These are phyloP conservation scores for Piaya cayana DNA, from an alignment of 2,113 vertebrate species.

Conservation along the genomic window DNA sequence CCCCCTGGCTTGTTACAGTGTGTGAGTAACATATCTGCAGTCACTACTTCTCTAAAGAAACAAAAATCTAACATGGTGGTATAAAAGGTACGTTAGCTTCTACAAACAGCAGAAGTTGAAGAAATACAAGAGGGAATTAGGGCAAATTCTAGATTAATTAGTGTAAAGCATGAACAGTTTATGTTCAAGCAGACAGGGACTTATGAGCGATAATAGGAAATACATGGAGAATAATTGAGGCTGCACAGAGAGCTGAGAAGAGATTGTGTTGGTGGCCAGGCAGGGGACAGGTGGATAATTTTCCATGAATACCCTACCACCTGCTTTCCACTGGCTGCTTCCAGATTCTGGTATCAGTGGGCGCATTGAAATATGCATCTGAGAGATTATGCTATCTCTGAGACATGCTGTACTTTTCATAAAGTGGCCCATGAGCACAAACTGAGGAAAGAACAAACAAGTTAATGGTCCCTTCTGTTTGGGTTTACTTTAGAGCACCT, in stretches of 20 bases:
- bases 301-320: neutral
- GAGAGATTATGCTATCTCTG: neutral
- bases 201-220: neutral
- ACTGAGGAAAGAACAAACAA: neutral
- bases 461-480: neutral
- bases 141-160: neutral
- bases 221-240: neutral
- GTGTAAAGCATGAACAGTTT: neutral
- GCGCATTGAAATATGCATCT: neutral
- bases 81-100: neutral
- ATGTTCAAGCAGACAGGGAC: neutral
- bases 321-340: neutral
- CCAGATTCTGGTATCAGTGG: fast-evolving
- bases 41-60: neutral
- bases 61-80: neutral
- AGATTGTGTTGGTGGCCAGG: neutral
- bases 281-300: neutral
- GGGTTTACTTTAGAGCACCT: neutral
- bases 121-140: neutral
- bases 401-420: neutral
- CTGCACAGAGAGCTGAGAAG: neutral
- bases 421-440: neutral
- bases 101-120: neutral
- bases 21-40: neutral
- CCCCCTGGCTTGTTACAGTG: neutral